Base-by-base conservation (phyloP, 2,888 invertebrate genomes). In the Caenorhabditis macrosperma region DNA sequence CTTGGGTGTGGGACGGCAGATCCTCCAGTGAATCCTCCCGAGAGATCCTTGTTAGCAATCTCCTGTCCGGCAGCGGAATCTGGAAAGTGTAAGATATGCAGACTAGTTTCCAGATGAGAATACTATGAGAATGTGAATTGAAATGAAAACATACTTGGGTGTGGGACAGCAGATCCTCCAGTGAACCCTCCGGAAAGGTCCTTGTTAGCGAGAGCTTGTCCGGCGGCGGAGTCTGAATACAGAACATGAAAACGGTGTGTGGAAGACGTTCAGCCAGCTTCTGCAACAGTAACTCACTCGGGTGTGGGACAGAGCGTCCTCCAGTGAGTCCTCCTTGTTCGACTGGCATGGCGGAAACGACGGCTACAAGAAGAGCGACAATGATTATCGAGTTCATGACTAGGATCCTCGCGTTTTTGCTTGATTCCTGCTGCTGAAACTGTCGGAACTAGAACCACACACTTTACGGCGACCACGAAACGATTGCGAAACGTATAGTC, bases 1-100 rank as follows among this genome's bases (percentile, higher is more conserved):
- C 75, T 69, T 69, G 77, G 77, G 52, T 77, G 69, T 63, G 77
- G 77, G 22, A 77, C 76, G 22, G 57, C 24, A 1, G 66, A 61
- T 50, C 75, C 75, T 33, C 67, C 67, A 44, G 61, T 67, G 44
- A 50, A 24, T 57, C 76, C 76, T 44, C 10, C 72, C 54, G 55
- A 48, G 22, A 69, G 63, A 9, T 64, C 55, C 57, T 77, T 69
- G 77, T 77, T 77, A 30, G 64, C 50, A 6, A 78, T 24, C 17
- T 55, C 69, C 38, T 78, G 74, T 57, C 79, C 79, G 17, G 74
- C 75, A 24, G 79, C 74, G 24, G 79, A 79, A 48, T 79, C 78
- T 78, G 38, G 9, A 71, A 54, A n/a, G n/a, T n/a, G n/a, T n/a
- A n/a, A n/a, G n/a, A n/a, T n/a, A n/a, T n/a, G n/a, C n/a, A n/a